Conservation (phyloP, 2,113 vertebrate species). For the Thinocorus orbignyianus region DNA sequence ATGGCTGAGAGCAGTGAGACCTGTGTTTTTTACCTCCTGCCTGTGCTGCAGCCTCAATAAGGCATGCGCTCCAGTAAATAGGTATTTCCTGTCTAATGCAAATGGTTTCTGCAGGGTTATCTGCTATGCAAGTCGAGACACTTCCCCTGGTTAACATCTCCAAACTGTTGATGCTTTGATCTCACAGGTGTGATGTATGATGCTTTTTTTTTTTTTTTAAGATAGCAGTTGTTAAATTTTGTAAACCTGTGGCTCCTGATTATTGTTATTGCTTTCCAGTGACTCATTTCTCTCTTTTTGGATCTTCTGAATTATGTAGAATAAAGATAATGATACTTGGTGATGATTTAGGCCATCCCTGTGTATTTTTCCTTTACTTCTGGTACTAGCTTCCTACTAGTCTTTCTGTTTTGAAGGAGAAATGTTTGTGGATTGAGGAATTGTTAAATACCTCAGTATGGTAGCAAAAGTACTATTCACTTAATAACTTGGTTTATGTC, state of each 20-base stretch:
- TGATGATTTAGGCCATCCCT: not conserved
- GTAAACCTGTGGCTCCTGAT: not conserved
- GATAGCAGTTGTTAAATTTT: not conserved
- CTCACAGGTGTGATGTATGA: not conserved
- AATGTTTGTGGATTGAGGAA: not conserved
- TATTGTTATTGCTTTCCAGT: not conserved
- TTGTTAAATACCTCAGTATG: not conserved
- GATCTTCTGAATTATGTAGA: not conserved
- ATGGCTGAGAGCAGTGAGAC: not conserved
- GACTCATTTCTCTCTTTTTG: not conserved
- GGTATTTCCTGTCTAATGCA: not conserved
- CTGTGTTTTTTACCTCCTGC: not conserved
- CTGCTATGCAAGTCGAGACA: not conserved
- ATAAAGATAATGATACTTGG: not conserved
- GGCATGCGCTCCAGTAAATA: not conserved
- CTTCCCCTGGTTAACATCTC: not conserved
- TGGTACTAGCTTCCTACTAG: not conserved
- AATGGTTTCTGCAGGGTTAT: not conserved
- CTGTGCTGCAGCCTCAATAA: not conserved
- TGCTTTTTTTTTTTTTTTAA: not conserved
- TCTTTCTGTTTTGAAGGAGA: not conserved
- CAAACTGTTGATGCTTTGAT: not conserved
- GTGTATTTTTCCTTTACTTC: not conserved
- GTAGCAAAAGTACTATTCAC: not conserved
- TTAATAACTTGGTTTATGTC: not conserved